phyloP scores from a whole-genome alignment of 2,113 vertebrate genomes.

The Cathartes aura region DNA sequence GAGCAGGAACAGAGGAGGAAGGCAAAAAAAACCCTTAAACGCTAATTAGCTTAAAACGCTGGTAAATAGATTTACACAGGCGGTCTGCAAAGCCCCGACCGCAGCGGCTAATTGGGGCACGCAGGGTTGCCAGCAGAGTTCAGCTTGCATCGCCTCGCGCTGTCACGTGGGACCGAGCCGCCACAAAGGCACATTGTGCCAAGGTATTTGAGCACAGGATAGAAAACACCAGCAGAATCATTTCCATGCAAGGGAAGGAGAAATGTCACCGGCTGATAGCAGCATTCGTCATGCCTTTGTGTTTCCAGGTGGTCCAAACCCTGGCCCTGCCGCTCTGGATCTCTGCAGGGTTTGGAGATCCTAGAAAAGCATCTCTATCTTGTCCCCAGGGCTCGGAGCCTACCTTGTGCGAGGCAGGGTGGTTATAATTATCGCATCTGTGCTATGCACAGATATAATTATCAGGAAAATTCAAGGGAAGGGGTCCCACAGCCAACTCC shows the following conservation, averaged over 20 bases:
- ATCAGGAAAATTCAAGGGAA: not conserved
- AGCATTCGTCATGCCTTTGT: fast-evolving
- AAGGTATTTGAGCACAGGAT: not conserved
- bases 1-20: not conserved
- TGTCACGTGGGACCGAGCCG: not conserved
- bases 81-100: not conserved
- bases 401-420: not conserved
- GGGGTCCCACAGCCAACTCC: not conserved
- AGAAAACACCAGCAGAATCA: not conserved
- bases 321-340: not conserved
- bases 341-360: not conserved
- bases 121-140: not conserved
- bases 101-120: not conserved
- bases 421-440: not conserved
- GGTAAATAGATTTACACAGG: not conserved
- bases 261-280: not conserved
- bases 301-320: not conserved
- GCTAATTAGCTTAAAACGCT: not conserved
- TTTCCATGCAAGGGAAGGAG: not conserved
- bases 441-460: not conserved
- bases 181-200: not conserved
- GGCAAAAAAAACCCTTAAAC: not conserved
- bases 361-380: not conserved
- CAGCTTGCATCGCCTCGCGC: not conserved
- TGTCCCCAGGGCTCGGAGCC: not conserved